A percentile compares a stretch with the other conserved stretches of the same genome.
Conservation (phyloP, 23 tunicate species). For the Phallusia fumigata region DNA sequence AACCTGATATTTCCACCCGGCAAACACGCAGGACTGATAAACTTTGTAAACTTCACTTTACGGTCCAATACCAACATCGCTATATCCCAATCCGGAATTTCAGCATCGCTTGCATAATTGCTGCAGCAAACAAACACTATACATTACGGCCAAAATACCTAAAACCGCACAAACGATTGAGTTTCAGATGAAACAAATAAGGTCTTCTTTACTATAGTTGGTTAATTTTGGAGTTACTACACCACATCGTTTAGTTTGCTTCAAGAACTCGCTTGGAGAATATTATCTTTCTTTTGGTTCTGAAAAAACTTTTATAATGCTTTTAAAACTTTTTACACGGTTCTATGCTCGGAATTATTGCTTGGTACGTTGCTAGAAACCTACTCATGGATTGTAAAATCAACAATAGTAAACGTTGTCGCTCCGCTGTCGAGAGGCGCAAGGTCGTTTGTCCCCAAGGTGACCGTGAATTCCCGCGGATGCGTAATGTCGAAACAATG, state of each 20-base stretch:
- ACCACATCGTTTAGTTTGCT: no score
- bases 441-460: conserved; percentile 57
- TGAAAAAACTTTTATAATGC: no score
- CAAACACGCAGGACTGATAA: conserved; percentile 65
- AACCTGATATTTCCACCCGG: conserved; percentile 56
- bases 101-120: conserved; percentile 33
- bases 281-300: no score
- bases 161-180: not conserved
- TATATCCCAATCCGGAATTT: conserved; percentile 89
- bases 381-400: conserved; percentile 50
- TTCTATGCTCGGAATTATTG: no score
- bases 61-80: conserved; percentile 68
- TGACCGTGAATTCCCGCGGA: conserved; percentile 12
- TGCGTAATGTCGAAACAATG: conserved; percentile 76
- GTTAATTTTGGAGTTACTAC: no score
- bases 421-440: conserved; percentile 31
- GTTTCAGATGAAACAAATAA: no score
- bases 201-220: no score
- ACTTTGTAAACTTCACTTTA: conserved; percentile 45
- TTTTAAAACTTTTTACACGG: no score
- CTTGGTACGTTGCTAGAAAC: conserved; percentile 3
- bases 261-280: no score
- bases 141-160: not conserved
- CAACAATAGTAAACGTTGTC: conserved; percentile 25
- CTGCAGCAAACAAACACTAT: conserved; percentile 25